These are phyloP conservation scores for Mystacornis crossleyi DNA, from an alignment of 2,113 vertebrate genomes.

Conservation along the genomic window DNA sequence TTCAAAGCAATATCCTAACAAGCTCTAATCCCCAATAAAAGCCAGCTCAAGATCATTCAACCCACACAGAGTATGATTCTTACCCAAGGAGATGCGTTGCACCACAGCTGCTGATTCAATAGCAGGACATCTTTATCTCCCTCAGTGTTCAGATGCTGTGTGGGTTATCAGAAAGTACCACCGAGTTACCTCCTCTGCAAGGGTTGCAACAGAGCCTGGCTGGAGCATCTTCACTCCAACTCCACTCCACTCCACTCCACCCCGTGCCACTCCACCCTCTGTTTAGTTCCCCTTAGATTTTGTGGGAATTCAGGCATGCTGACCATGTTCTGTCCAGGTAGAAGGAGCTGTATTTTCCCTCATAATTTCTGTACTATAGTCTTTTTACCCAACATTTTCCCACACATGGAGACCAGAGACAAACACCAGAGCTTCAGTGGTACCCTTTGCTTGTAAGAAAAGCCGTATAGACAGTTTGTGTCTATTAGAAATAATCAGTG, in stretches of 20 bases:
- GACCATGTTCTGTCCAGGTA: background rate
- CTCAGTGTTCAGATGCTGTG: background rate
- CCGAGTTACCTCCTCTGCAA: background rate
- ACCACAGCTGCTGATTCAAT: background rate
- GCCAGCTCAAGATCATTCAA: rapidly evolving
- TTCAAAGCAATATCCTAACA: background rate
- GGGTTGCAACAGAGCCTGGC: background rate
- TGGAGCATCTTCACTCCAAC: background rate
- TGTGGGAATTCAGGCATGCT: background rate
- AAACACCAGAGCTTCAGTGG: background rate
- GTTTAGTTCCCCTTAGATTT: background rate
- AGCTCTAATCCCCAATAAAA: background rate
- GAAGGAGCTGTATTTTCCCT: background rate
- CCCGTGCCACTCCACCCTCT: background rate
- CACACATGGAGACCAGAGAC: background rate
- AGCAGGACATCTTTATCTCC: background rate
- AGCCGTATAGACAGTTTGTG: background rate
- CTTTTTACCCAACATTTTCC: background rate
- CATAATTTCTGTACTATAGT: background rate
- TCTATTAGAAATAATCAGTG: background rate
- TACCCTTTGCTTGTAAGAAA: background rate
- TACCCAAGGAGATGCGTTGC: background rate
- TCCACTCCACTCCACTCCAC: background rate
- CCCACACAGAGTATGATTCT: rapidly evolving
- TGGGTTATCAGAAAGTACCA: background rate